Conservation (phyloP, 2,888 invertebrate genomes). For the Caenorhabditis plicata region DNA sequence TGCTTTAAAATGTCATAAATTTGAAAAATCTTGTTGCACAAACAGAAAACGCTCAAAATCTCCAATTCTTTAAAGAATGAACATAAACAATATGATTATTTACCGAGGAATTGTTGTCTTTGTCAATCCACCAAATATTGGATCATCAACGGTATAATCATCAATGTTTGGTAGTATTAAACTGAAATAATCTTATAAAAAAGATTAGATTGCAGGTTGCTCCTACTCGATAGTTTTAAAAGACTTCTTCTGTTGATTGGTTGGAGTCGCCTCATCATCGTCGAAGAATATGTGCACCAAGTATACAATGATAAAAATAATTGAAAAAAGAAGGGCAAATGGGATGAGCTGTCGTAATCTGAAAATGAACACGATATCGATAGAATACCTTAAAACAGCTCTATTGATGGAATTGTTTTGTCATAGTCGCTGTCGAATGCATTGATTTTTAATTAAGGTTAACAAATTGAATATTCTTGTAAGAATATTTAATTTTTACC, state of each 20-base stretch:
- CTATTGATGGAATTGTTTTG: too few species aligned
- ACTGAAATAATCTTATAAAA: constrained; percentile 7
- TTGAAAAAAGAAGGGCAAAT: constrained; percentile 14
- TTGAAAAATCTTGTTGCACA: too few species aligned
- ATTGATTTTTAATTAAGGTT: too few species aligned
- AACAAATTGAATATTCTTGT: too few species aligned
- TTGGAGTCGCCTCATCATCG: constrained; percentile 23
- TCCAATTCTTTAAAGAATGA: too few species aligned
- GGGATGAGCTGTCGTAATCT: constrained; percentile 22
- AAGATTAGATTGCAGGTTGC: neutral
- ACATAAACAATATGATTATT: too few species aligned
- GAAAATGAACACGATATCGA: neutral
- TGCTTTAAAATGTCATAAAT: too few species aligned
- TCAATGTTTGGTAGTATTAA: constrained; percentile 20
- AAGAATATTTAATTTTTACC: too few species aligned
- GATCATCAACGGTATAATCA: constrained; percentile 32
- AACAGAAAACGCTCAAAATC: too few species aligned
- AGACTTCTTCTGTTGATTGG: constrained; percentile 22
- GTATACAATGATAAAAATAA: constrained; percentile 21
- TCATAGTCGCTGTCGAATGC: too few species aligned
- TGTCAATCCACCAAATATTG: constrained; percentile 30
- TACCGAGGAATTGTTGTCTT: too few species aligned
- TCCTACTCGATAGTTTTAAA: constrained; percentile 13
- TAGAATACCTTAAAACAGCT: too few species aligned
- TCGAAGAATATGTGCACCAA: constrained; percentile 21